These are phyloP conservation scores for Drosophila subquinaria DNA, from an alignment of 2,888 invertebrate genomes.

Conservation along the genomic window DNA sequence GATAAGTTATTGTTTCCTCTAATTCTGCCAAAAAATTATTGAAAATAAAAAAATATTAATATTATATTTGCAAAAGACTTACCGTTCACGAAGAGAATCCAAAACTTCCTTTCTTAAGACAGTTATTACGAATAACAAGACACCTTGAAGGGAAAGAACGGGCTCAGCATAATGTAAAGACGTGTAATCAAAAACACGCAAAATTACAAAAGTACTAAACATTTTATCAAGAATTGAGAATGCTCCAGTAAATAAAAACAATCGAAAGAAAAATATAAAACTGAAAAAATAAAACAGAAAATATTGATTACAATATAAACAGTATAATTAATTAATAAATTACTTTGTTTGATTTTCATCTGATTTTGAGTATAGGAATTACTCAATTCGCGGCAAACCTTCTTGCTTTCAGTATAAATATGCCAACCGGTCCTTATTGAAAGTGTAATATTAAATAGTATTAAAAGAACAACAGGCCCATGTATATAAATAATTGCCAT, in stretches of 20 bases:
- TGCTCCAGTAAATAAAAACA: slow-evolving; percentile 16
- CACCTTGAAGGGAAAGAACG: slow-evolving; percentile 9
- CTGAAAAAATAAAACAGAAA: background rate
- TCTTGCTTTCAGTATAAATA: slow-evolving; percentile 2
- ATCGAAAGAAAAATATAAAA: slow-evolving; percentile 10
- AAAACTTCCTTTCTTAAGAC: slow-evolving; percentile 10
- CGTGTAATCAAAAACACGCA: background rate
- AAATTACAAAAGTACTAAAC: slow-evolving; percentile 11
- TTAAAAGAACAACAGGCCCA: slow-evolving; percentile 7
- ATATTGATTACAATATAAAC: background rate
- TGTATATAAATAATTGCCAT: slow-evolving; percentile 4
- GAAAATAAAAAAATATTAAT: background rate
- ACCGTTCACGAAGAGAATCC: background rate
- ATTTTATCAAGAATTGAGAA: slow-evolving; percentile 14
- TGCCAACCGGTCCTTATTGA: slow-evolving; percentile 6
- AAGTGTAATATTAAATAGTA: slow-evolving; percentile 7
- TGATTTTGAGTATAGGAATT: background rate
- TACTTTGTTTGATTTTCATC: slow-evolving; percentile 9
- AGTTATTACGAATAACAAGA: slow-evolving; percentile 5
- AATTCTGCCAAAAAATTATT: background rate
- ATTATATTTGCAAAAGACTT: background rate
- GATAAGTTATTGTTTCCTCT: background rate
- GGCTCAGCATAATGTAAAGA: background rate
- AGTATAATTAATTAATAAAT: too few relatives aligned
- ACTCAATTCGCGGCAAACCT: background rate